Evolutionary conservation across 2,888 invertebrate genomes (phyloP), one percentile per base, ranked within the genome.

Genomic region (Poecilobothrus nobilitatus): DNA sequence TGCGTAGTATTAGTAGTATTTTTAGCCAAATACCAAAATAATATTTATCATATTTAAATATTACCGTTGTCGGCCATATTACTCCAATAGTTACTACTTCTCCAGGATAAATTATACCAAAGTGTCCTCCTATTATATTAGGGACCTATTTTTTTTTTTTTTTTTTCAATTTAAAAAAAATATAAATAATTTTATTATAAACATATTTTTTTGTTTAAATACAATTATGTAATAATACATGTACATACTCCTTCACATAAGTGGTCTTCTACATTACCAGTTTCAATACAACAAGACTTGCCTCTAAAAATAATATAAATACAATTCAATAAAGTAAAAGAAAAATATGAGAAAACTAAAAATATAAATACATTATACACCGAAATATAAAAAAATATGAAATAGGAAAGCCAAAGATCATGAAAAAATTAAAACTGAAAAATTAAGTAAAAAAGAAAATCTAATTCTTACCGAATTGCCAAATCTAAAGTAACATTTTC

Each of bases 11-110:
- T 62, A 10, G 27, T 15, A 61, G 2, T 65, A 63, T 12, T 34
- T 65, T 63, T 22, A 41, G 65, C 20, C 20, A 12, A 22, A 53
- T 72, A 34, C 2, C 12, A 34, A 63, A 63, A 33, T 68, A 37
- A n/a, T 12, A 21, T 21, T 4, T 4, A 34, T 37, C 15, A 27
- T 74, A 27, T 27, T 27, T 27, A 4, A 27, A 27, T 27, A 27
- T 71, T 70, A 80, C 80, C 69, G 77, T 74, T 44, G 81, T 80
- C 41, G 81, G 81, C 77, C 76, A 80, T 22, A 81, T 74, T 15
- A 81, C 67, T 2, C 79, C 79, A 5, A 80, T 74, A 0, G 75
- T 75, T 69, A 76, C 71, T 63, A 72, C 68, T 10, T 70, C 73
- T 8, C 76, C 78, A 6, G 79, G 71, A 63, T 76, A 75, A n/a